Evolutionary conservation across 2,113 vertebrate species (phyloP).

Genomic region (Paraplagusia blochii): DNA sequence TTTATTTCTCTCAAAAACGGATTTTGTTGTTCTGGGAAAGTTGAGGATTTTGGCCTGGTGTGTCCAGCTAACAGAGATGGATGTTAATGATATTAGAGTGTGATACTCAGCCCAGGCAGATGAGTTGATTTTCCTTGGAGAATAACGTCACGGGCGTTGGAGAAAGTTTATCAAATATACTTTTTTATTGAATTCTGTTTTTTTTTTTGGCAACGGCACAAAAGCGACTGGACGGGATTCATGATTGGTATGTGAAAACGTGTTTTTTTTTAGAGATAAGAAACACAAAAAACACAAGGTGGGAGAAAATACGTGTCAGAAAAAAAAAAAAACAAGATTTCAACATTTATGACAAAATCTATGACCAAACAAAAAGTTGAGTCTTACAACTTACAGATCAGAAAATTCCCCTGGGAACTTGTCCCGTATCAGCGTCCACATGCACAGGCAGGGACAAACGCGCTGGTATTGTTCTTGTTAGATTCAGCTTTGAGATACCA

Average conservation of each 20-base stretch:
- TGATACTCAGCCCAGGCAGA: not conserved
- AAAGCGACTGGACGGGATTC: too few species aligned
- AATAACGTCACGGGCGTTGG: not conserved
- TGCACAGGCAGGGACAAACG: conserved; percentile 1
- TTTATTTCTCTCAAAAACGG: conserved; percentile 12
- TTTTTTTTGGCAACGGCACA: too few species aligned
- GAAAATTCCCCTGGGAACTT: conserved; percentile 13
- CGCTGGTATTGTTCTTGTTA: conserved; percentile 47
- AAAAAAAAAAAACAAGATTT: too few species aligned
- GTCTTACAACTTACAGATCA: not conserved
- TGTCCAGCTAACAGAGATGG: not conserved
- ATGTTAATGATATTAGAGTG: conserved; percentile 14
- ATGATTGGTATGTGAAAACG: too few species aligned
- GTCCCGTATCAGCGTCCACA: conserved; percentile 39
- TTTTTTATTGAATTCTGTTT: too few species aligned
- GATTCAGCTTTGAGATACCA: conserved; percentile 55
- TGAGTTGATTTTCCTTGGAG: not conserved
- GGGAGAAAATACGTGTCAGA: too few species aligned
- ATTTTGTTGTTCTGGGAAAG: conserved; percentile 6
- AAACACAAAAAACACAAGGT: too few species aligned
- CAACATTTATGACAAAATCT: too few species aligned
- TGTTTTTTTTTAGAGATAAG: too few species aligned
- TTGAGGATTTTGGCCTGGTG: conserved; percentile 13
- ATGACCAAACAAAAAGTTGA: too few species aligned
- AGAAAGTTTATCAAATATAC: not conserved